Percentiles rank a stretch among this genome's conserved stretches.
These are phyloP conservation scores for Stenurella melanura DNA, from an alignment of 2,888 invertebrate genomes.

Conservation along the genomic window DNA sequence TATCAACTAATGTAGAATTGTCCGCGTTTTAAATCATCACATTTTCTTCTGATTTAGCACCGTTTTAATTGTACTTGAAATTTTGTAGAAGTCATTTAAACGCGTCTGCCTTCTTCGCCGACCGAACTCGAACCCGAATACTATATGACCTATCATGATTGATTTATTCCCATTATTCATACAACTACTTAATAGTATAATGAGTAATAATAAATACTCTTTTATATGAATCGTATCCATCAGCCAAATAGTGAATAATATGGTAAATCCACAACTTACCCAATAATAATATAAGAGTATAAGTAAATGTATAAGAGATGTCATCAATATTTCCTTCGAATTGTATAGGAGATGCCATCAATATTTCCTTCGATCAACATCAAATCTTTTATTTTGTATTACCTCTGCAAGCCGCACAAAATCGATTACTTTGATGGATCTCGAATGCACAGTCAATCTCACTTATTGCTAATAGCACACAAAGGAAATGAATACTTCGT, in stretches of 20 bases:
- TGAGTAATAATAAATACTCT: background rate
- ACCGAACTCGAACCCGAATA: too few species aligned
- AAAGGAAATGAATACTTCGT: slow-evolving; percentile 10
- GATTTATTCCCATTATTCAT: background rate
- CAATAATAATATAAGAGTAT: too few species aligned
- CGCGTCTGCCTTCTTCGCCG: too few species aligned
- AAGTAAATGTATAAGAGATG: too few species aligned
- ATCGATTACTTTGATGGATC: slow-evolving; percentile 26
- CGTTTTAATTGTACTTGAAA: too few species aligned
- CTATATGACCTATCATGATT: too few species aligned
- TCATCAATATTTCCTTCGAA: background rate
- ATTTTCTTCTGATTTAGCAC: too few species aligned
- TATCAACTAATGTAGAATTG: too few species aligned
- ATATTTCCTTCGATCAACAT: background rate
- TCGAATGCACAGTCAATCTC: slow-evolving; percentile 26
- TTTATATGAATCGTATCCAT: background rate
- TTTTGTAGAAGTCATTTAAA: too few species aligned
- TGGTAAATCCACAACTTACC: too few species aligned
- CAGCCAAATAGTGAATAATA: background rate
- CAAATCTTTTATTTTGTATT: slow-evolving; percentile 17
- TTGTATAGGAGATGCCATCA: background rate
- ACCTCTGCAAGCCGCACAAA: background rate
- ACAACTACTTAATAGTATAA: background rate
- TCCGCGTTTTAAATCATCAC: too few species aligned
- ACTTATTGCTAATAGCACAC: slow-evolving; percentile 30